Conservation (phyloP, 2,113 vertebrate species). For the Chamaea fasciata region DNA sequence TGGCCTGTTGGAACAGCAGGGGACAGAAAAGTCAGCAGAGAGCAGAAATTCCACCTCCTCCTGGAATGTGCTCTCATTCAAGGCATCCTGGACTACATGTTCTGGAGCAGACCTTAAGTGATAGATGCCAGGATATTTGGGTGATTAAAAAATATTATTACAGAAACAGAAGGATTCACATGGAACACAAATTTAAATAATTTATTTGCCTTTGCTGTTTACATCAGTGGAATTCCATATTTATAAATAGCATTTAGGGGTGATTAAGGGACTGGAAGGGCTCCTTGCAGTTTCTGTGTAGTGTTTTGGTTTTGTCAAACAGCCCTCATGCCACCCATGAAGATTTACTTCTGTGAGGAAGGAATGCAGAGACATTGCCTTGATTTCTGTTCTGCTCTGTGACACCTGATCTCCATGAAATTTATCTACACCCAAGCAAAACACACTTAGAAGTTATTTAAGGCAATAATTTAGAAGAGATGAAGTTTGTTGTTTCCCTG, state of each 20-base stretch:
- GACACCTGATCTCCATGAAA: not conserved
- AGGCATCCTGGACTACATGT: not conserved
- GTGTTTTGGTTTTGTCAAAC: not conserved
- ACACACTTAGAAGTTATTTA: not conserved
- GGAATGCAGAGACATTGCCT: not conserved
- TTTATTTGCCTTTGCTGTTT: not conserved
- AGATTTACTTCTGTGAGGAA: not conserved
- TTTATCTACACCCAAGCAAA: not conserved
- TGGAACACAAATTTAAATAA: not conserved
- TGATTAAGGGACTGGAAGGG: not conserved
- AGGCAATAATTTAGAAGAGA: not conserved
- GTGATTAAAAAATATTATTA: not conserved
- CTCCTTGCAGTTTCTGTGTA: accelerated
- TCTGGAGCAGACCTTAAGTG: not conserved
- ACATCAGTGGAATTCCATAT: not conserved
- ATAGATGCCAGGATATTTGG: not conserved
- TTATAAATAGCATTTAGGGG: not conserved
- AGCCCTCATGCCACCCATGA: not conserved
- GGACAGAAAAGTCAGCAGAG: not conserved
- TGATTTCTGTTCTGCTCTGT: not conserved
- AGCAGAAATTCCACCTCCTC: not conserved
- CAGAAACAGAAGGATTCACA: not conserved
- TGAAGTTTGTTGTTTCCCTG: not conserved
- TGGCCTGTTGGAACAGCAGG: not conserved
- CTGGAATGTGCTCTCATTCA: not conserved